Conservation (phyloP, 2,797 vertebrate species). For the Pseudotriccus pelzelni region DNA sequence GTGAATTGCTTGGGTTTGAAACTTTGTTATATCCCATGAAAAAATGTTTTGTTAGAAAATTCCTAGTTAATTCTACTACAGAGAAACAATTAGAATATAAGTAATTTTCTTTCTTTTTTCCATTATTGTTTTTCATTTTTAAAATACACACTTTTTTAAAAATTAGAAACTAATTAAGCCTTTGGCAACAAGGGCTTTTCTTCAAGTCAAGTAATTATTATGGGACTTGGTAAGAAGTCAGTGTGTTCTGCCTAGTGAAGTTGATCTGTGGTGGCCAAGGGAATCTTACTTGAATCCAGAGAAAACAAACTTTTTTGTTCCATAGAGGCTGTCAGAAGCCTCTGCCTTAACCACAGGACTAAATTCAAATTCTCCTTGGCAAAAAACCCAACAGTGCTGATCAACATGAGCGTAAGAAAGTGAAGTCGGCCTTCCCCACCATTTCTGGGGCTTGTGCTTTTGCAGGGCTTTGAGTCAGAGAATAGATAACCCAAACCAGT, state of each 20-base stretch:
- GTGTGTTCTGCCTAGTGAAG: not conserved
- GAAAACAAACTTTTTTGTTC: conserved; percentile 16
- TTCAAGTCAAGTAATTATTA: not conserved
- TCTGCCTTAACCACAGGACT: not conserved
- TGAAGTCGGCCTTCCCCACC: not conserved
- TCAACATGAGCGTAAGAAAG: not conserved
- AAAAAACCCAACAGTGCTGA: not conserved
- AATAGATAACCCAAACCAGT: not conserved
- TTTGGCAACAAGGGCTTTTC: not conserved
- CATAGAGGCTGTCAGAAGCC: not conserved
- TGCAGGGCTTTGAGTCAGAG: not conserved
- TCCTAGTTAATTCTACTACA: not conserved
- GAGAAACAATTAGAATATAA: not conserved
- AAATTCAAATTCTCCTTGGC: not conserved
- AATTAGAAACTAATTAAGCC: not conserved
- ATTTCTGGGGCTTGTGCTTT: not conserved
- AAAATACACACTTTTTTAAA: not conserved
- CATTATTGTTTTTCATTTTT: not conserved
- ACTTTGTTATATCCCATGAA: not conserved
- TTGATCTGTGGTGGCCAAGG: not conserved
- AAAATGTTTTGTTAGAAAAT: conserved; percentile 34
- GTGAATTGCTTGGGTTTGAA: not conserved
- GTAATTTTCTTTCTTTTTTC: not conserved
- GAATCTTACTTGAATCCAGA: conserved; percentile 9
- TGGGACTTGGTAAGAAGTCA: not conserved